Evolutionary conservation across 92 coral and sea anemone genomes (phyloP), one percentile per base, ranked within the genome.

Genomic region (Blastomussa wellsi): DNA sequence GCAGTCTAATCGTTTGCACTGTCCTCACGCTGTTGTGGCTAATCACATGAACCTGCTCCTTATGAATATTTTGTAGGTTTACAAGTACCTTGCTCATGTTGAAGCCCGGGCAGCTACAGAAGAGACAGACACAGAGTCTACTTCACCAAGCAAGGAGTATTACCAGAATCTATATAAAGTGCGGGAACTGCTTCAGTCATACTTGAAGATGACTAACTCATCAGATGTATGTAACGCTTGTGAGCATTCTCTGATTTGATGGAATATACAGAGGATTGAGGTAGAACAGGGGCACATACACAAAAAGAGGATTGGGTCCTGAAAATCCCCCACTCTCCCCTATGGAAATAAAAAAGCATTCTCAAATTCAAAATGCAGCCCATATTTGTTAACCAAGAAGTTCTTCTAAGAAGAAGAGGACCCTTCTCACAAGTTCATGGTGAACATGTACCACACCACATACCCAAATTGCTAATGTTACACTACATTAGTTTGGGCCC

Each of bases 71-170:
- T 26, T 65, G 19, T 78, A 96, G 99, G 92, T 93, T 60, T 97
- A 93, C 90, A 92, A 95, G 89, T 93, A 97, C 89, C 75, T 97
- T 13, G 98, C 99, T 28, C 91, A 90, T 74, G 95, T 97, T 15
- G 99, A 97, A 75, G 94, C 95, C 14, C 88, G 90, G 42, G 96
- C 95, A 10, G 99, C 98, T 16, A 91, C 88, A 20, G 92, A 92
- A 35, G 99, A 97, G 48, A 71, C 89, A 35, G 94, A 88, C 20
- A 83, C 86, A 4, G 92, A 87, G 35, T 74, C 85, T 15, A 66
- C 79, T 20, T 74, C 74, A 11, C 95, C 98, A 7, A 78, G 95
- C 59, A 79, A 90, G 62, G 95, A 94, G 70, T 94, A 94, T 88
- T 94, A 94, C 87, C 89, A 82, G 89, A 90, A 92, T 57, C 90